Conservation (phyloP, 64 coral and sea anemone species). For the Montipora sp. region DNA sequence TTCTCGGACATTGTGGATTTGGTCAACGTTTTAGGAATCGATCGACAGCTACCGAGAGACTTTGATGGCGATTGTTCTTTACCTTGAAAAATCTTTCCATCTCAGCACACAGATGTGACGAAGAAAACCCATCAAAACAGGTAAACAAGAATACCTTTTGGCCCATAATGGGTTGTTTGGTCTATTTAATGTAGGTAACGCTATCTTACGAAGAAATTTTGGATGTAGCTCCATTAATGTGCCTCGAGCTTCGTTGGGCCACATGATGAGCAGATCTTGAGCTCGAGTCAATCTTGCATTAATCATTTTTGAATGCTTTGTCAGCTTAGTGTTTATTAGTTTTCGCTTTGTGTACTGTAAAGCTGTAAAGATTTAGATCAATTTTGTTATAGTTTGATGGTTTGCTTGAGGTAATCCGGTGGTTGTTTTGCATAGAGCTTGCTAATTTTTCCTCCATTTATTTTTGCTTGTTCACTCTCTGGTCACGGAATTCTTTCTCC, state of each 20-base stretch:
- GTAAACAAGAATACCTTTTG: constrained; percentile 43
- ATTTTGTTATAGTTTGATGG: constrained; percentile 36
- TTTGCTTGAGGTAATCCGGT: constrained; percentile 49
- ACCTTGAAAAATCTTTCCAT: not conserved
- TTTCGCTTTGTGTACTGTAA: constrained; percentile 52
- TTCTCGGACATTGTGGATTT: not conserved
- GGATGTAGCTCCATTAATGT: not conserved
- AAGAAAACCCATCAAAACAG: constrained; percentile 26
- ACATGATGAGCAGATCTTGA: constrained; percentile 6
- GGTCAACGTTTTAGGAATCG: not conserved
- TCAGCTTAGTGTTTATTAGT: constrained; percentile 64
- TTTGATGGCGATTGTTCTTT: not conserved
- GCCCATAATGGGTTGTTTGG: constrained; percentile 42
- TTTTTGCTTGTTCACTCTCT: not conserved
- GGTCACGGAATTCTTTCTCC: not conserved
- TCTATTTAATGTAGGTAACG: not conserved
- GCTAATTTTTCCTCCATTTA: constrained; percentile 58
- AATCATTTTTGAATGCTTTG: constrained; percentile 59
- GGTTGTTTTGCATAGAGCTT: not conserved
- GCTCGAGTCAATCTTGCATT: constrained; percentile 40
- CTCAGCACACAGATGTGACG: not conserved
- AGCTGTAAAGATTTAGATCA: constrained; percentile 50
- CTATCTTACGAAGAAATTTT: not conserved
- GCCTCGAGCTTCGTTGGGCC: constrained; percentile 1
- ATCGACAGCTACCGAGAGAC: not conserved